Evolutionary conservation across 2,888 invertebrate genomes (phyloP), one percentile per base, ranked within the genome.

Genomic region (Drepana falcataria): DNA sequence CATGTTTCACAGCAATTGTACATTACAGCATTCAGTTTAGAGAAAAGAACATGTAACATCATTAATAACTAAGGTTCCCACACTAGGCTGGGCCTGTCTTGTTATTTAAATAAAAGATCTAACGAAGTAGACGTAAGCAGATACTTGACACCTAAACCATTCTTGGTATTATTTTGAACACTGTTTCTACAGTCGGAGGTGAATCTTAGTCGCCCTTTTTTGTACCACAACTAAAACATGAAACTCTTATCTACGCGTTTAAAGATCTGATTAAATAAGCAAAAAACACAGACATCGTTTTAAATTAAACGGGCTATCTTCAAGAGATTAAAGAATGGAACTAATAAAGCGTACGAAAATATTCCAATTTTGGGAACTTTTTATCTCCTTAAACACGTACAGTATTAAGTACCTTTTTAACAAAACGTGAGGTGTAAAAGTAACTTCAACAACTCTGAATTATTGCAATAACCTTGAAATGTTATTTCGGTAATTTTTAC

Each of bases 331-430:
- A 49, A 40, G 34, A 34, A 51, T 40, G 21, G 21, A 33, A 40
- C 34, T 51, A 34, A 51, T 40, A 34, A 41, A 51, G 41, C 40
- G 37, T 33, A 40, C 40, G 37, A 40, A 51, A 49, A 51, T 51
- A 40, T 37, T 40, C 37, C 41, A 33, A 41, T 34, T 34, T 40
- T 33, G 6, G 35, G 33, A 51, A 41, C 40, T 51, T 51, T 51
- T 40, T 34, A 6, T 6, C 49, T 51, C 33, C 49, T 51, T 51
- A 40, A 40, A 33, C 51, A 51, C 51, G 51, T 51, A 51, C 33
- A 51, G 51, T 51, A 51, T 40, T 51, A 40, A 40, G 51, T 51
- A 40, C 40, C 51, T 51, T 49, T 49, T 51, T 40, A 40, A 51
- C 51, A 9, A 34, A 51, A 51, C 51, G 51, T 51, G 51, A 40